A percentile compares a stretch with the other conserved stretches of the same genome.
These are phyloP conservation scores for Phodopus roborovskii DNA, from an alignment of 2,113 vertebrate species.

Conservation along the genomic window DNA sequence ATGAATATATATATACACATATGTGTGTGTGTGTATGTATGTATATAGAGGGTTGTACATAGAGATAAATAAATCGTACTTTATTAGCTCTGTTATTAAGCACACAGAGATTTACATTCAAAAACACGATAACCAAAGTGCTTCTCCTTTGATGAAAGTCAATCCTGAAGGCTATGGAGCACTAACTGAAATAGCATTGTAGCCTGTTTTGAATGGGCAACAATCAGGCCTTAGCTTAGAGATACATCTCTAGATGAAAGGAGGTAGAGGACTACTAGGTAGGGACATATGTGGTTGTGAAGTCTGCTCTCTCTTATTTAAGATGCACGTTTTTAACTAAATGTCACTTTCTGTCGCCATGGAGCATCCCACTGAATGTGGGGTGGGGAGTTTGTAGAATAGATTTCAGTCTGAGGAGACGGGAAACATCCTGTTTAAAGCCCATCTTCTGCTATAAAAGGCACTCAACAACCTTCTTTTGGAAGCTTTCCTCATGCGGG, in stretches of 20 bases:
- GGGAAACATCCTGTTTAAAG: conserved; percentile 56
- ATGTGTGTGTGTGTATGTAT: no score
- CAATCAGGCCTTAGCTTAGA: neutral
- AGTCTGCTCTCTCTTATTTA: neutral
- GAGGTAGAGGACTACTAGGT: neutral
- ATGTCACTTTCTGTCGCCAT: neutral
- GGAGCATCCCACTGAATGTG: neutral
- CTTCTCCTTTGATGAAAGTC: conserved; percentile 25
- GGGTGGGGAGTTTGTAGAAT: neutral
- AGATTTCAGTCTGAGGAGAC: conserved; percentile 44
- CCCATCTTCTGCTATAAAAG: conserved; percentile 48
- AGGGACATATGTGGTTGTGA: neutral
- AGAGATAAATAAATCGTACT: neutral
- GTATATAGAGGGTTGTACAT: neutral
- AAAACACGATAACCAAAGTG: neutral
- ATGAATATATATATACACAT: neutral
- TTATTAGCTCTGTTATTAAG: neutral
- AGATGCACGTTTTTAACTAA: conserved; percentile 2
- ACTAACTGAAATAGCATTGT: neutral
- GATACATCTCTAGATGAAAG: neutral
- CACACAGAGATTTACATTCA: neutral
- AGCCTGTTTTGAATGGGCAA: neutral
- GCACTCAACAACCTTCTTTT: conserved; percentile 25
- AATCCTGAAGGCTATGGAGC: neutral
- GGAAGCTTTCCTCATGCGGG: conserved; percentile 39